A percentile compares a stretch with the other conserved stretches of the same genome.
Evolutionary conservation across 2,797 vertebrate genomes (phyloP).

Genomic region (Girardinus metallicus): DNA sequence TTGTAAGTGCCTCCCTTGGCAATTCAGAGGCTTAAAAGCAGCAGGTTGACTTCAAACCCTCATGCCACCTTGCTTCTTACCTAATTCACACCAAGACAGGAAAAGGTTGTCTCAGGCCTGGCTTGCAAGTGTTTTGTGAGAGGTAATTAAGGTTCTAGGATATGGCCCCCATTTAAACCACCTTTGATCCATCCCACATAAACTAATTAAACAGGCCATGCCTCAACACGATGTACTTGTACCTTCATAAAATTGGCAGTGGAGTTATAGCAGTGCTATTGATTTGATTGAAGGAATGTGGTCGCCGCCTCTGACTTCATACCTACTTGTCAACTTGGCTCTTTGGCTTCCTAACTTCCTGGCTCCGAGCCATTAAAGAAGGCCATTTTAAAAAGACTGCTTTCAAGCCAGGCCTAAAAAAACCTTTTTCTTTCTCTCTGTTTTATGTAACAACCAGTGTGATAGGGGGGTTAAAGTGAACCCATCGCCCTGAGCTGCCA

Average conservation of each 20-base stretch:
- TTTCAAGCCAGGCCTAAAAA: neutral
- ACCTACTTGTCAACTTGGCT: slow-evolving; percentile 5
- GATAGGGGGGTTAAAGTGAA: neutral
- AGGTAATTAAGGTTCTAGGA: neutral
- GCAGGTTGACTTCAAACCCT: slow-evolving; percentile 1
- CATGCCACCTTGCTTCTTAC: slow-evolving; percentile 3
- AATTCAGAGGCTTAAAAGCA: neutral
- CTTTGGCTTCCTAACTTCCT: neutral
- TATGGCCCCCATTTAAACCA: neutral
- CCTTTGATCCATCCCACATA: slow-evolving; percentile 5
- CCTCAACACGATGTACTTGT: neutral
- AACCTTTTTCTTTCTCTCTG: neutral
- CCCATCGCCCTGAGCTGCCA: neutral
- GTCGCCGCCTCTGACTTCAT: neutral
- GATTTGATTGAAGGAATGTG: neutral
- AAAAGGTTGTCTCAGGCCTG: slow-evolving; percentile 5
- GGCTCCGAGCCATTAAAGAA: neutral
- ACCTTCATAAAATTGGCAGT: neutral
- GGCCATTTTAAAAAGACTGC: neutral
- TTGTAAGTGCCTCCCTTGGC: slow-evolving; percentile 4
- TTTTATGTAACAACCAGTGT: neutral
- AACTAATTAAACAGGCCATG: neutral
- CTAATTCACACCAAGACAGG: slow-evolving; percentile 6
- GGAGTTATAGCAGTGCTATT: neutral
- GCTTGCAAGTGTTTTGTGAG: slow-evolving; percentile 6